These are phyloP conservation scores for Brachionus plicatilis DNA, from an alignment of 1,140 invertebrate genomes.

Conservation along the genomic window DNA sequence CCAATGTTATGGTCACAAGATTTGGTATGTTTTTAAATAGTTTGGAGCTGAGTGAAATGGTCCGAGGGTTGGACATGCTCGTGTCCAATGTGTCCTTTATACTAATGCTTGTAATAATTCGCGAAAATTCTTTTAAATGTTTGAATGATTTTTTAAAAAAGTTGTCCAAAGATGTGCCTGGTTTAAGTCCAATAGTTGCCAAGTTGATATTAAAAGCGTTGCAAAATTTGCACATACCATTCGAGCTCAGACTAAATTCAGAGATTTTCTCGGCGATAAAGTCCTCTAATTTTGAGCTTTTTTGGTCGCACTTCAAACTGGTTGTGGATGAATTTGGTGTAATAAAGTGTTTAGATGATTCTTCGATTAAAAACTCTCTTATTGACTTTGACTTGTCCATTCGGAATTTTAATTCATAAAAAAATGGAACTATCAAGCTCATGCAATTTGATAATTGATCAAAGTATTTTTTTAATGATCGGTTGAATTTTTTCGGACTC, in stretches of 20 bases:
- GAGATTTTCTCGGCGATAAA: neutral
- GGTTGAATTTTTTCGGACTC: neutral
- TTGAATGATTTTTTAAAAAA: constrained; percentile 14
- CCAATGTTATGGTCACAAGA: neutral
- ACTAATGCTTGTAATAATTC: neutral
- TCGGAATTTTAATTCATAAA: neutral
- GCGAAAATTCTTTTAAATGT: neutral
- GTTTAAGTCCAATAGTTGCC: neutral
- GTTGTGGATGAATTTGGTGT: neutral
- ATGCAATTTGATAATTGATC: neutral
- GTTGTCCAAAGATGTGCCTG: neutral
- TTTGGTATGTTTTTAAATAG: constrained; percentile 20
- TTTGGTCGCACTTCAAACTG: neutral
- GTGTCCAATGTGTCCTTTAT: neutral
- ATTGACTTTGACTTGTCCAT: neutral
- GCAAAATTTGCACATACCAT: constrained; percentile 21
- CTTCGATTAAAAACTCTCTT: neutral
- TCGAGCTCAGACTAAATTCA: neutral
- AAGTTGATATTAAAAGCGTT: neutral
- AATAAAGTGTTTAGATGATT: neutral
- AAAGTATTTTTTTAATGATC: neutral
- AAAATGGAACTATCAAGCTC: neutral
- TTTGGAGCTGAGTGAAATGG: neutral
- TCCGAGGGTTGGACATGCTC: neutral
- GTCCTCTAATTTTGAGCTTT: neutral